Evolutionary conservation across 2,888 invertebrate genomes (phyloP).

Genomic region (Hirtodrosophila cameraria): DNA sequence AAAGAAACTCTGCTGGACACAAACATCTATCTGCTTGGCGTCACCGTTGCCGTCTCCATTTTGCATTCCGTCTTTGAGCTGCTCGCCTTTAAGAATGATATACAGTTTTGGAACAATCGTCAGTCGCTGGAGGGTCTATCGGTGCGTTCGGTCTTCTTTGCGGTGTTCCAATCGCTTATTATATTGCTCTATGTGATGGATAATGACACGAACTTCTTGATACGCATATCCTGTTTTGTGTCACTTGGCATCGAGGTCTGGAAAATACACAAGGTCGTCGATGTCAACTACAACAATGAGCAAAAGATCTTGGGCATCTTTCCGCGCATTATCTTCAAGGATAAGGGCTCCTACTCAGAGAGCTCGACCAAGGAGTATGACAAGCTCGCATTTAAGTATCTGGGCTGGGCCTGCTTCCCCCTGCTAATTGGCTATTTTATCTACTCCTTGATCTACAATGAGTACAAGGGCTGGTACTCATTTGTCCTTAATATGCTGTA

Average conservation of each 20-base stretch:
- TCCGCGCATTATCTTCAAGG: constrained; percentile 92
- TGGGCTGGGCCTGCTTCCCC: constrained; percentile 98
- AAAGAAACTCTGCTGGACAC: constrained; percentile 98
- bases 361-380: constrained; percentile 98
- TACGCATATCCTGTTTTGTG: constrained; percentile 96
- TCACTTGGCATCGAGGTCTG: constrained; percentile 98
- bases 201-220: constrained; percentile 98
- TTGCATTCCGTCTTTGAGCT: constrained; percentile 99
- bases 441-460: constrained; percentile 97
- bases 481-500: constrained; percentile 98
- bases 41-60: constrained; percentile 96
- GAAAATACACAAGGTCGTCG: constrained; percentile 99
- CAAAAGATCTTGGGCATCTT: constrained; percentile 90
- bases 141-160: constrained; percentile 98
- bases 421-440: constrained; percentile 96
- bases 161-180: constrained; percentile 97
- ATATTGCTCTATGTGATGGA: constrained; percentile 98
- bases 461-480: constrained; percentile 99
- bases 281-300: constrained; percentile 91
- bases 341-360: constrained; percentile 98
- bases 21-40: constrained; percentile 95
- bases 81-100: constrained; percentile 99
- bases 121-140: constrained; percentile 98
- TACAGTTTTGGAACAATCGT: constrained; percentile 99
- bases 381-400: constrained; percentile 96